phyloP scores from a whole-genome alignment of 2,113 vertebrate genomes.

The Aegypius monachus region DNA sequence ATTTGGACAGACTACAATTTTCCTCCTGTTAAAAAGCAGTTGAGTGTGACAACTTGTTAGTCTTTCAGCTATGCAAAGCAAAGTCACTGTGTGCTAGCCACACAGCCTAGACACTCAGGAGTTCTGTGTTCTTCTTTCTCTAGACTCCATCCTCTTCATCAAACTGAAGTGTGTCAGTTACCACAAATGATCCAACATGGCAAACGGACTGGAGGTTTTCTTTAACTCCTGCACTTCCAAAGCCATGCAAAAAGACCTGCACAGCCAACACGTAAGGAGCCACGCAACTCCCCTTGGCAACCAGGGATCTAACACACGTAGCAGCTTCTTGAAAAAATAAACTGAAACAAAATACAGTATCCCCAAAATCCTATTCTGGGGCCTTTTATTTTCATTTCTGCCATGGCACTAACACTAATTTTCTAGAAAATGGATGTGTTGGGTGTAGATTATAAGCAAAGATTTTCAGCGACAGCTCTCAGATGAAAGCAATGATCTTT shows the following conservation, averaged over 20 bases:
- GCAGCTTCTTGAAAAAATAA: background rate
- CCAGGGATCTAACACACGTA: background rate
- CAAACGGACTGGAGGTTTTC: background rate
- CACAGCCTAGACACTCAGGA: rapidly evolving
- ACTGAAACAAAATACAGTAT: background rate
- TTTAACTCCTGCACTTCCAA: background rate
- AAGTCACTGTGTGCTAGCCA: background rate
- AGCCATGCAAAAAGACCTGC: background rate
- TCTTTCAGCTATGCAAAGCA: background rate
- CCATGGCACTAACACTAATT: background rate
- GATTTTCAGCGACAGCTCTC: background rate
- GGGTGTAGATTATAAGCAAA: background rate
- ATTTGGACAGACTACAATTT: background rate
- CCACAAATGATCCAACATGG: background rate
- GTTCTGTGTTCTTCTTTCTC: background rate
- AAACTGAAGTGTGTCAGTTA: background rate
- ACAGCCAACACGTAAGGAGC: background rate
- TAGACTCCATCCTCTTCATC: background rate
- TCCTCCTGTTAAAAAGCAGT: background rate
- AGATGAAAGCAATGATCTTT: background rate
- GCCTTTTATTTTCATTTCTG: background rate
- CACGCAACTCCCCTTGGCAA: background rate
- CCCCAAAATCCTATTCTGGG: background rate
- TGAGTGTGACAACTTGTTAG: background rate
- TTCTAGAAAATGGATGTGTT: background rate